Percentiles rank a stretch among this genome's conserved stretches.
Conservation (phyloP, 2,888 invertebrate species). For the Oscheius sp. region DNA sequence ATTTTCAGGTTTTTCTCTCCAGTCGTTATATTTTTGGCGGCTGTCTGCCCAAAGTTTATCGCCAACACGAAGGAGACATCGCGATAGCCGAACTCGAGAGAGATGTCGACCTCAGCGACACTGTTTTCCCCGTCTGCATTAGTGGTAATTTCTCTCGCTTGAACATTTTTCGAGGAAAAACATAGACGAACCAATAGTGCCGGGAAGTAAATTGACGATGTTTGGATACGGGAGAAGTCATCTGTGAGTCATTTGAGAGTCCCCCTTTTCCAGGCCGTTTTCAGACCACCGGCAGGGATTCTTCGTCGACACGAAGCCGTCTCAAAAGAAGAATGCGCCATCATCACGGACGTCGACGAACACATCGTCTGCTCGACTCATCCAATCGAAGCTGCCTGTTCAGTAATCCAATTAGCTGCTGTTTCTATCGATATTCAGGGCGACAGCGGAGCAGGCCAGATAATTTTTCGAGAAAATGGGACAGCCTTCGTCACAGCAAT, state of each 20-base stretch:
- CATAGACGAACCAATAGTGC: constrained; percentile 4
- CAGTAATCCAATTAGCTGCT: not conserved
- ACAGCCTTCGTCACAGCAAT: constrained; percentile 4
- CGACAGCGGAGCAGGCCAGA: constrained; percentile 20
- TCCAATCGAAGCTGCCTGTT: constrained; percentile 1
- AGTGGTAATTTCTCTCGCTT: not conserved
- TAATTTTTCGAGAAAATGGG: not conserved
- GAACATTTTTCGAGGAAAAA: not conserved
- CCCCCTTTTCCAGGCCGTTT: not conserved
- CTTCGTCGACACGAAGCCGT: constrained; percentile 6
- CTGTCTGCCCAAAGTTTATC: constrained; percentile 5
- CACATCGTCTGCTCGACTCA: constrained; percentile 19
- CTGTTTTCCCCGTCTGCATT: constrained; percentile 16
- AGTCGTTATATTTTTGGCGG: not conserved
- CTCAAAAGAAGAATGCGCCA: not conserved
- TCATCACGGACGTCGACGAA: not conserved
- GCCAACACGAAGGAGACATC: constrained; percentile 14
- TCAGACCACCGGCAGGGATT: constrained; percentile 17
- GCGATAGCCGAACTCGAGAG: constrained; percentile 9
- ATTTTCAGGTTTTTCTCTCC: constrained; percentile 3
- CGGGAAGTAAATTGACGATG: constrained; percentile 7
- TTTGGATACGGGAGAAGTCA: constrained; percentile 18
- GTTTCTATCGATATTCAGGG: constrained; percentile 7
- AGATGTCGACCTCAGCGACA: constrained; percentile 1
- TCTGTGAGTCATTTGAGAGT: not conserved